Evolutionary conservation across 1,140 invertebrate species (phyloP), one percentile per base, ranked within the genome.

Genomic region (Phthorimaea operculella): DNA sequence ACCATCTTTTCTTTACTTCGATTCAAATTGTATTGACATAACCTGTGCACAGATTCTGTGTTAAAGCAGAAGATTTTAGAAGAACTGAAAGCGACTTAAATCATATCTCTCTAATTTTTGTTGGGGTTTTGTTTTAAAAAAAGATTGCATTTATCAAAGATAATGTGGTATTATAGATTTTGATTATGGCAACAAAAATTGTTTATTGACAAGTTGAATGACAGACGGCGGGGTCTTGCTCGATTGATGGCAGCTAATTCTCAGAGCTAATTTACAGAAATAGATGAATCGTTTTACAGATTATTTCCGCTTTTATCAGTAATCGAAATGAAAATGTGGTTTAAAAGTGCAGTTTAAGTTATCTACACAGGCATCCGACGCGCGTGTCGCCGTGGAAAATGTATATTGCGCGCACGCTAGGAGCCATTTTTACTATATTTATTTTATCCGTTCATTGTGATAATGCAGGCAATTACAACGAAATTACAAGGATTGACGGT

Each of bases 401-500:
- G 81, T 78, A 81, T 81, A 71, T 79, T 77, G 71, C 66, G 59
- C 80, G 71, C 71, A 75, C 74, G 62, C 62, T 84, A 81, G 81
- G 76, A 85, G 81, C 81, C 81, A 84, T 84, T 84, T 84, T 84
- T 81, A 74, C 75, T 77, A 71, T 83, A 85, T 85, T 83, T 85
- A 85, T 85, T 83, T 85, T 83, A 74, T 78, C 78, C 77, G 79
- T 82, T 76, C 74, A 83, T 83, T 83, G 82, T 85, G 82, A 83
- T 80, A 82, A 79, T 80, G 71, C 68, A 65, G 76, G 59, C 68
- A 79, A 67, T 72, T 76, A 81, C 78, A 83, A 83, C 78, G 81
- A 83, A 83, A 75, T 72, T 60, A 72, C 70, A 66, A 65, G 76
- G 72, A 83, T 80, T 76, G 77, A 79, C 65, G 79, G 81, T 84